phyloP scores from a whole-genome alignment of 92 coral and sea anemone species.

The Phenganax subtilis region DNA sequence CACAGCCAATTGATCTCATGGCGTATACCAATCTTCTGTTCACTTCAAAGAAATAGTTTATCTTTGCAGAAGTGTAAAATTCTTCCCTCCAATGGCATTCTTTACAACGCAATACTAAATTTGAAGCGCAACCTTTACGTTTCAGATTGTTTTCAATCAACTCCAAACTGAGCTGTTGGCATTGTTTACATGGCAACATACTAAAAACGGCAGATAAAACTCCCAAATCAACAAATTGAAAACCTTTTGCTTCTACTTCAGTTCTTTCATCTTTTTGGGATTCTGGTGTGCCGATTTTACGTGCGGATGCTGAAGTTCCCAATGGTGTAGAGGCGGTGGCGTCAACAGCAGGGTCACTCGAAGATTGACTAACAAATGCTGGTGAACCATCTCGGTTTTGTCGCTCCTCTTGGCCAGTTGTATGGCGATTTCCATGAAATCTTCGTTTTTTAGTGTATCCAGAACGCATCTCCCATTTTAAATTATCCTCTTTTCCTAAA shows the following conservation, averaged over 20 bases:
- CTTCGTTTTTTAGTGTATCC: slow-evolving; percentile 23
- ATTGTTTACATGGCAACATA: slow-evolving; percentile 11
- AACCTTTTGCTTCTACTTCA: slow-evolving; percentile 1
- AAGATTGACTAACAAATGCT: neutral
- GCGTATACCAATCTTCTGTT: neutral
- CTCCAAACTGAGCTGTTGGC: neutral
- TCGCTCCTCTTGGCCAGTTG: neutral
- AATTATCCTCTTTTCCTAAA: no score
- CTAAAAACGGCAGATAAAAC: neutral
- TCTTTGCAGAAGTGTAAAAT: neutral
- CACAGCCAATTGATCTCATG: neutral
- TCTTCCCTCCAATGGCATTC: neutral
- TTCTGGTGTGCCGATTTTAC: slow-evolving; percentile 17
- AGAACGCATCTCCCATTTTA: neutral
- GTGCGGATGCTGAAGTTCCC: neutral
- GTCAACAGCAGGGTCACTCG: neutral
- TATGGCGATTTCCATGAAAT: slow-evolving; percentile 33
- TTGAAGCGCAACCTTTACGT: slow-evolving; percentile 1
- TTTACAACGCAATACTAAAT: neutral
- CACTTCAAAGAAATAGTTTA: neutral
- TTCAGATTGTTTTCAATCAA: neutral
- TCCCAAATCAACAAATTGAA: slow-evolving; percentile 20
- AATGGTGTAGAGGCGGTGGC: neutral
- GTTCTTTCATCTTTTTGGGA: neutral
- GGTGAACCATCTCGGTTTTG: neutral